These are phyloP conservation scores for Riparia riparia DNA, from an alignment of 2,113 vertebrate genomes.

Conservation along the genomic window DNA sequence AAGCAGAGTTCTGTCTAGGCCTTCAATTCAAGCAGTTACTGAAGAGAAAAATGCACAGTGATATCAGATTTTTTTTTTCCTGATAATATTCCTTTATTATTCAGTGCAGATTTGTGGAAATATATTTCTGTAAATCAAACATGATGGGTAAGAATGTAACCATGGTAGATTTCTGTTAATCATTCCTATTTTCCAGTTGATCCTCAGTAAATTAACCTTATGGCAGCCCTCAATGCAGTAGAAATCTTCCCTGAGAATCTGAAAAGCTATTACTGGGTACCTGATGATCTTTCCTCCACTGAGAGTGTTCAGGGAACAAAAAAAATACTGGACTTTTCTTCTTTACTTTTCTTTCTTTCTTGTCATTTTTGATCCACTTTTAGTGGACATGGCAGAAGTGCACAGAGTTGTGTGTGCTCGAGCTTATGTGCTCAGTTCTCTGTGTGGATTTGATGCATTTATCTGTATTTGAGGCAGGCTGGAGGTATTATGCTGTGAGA, in stretches of 20 bases:
- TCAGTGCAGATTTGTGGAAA: neutral
- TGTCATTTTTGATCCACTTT: slow-evolving; percentile 12
- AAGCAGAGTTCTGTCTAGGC: neutral
- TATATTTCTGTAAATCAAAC: neutral
- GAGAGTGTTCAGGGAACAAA: neutral
- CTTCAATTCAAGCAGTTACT: neutral
- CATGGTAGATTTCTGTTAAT: neutral
- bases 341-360: neutral
- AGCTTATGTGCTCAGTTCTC: neutral
- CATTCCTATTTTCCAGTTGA: neutral
- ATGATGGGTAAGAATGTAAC: neutral
- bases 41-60: neutral
- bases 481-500: slow-evolving; percentile 27
- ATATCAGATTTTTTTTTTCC: neutral
- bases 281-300: neutral
- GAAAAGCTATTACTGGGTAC: neutral
- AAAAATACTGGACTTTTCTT: neutral
- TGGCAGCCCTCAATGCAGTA: neutral
- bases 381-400: neutral
- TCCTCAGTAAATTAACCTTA: neutral
- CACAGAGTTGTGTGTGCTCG: neutral
- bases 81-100: neutral
- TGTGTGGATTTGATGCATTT: slow-evolving; percentile 36
- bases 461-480: slow-evolving; percentile 30
- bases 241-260: neutral